Conservation (phyloP, 2,113 vertebrate species). For the Clarias magur region DNA sequence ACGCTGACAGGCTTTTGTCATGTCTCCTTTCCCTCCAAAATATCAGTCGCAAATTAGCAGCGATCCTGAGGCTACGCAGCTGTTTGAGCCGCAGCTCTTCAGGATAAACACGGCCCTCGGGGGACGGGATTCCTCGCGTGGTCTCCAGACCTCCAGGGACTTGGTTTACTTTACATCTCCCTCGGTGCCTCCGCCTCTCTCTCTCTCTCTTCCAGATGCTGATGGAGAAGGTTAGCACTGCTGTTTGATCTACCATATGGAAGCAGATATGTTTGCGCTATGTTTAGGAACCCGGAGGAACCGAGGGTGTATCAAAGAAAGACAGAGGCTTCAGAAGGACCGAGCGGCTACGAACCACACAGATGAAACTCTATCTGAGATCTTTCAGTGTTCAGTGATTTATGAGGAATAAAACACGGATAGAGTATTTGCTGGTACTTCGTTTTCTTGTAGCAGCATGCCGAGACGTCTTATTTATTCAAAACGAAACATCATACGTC, state of each 20-base stretch:
- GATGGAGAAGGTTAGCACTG: not conserved
- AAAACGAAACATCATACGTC: not conserved
- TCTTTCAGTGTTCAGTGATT: not conserved
- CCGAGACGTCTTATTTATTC: not conserved
- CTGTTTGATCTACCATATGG: conserved; percentile 30
- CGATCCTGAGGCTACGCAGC: conserved; percentile 1
- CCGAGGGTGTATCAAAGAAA: conserved; percentile 31
- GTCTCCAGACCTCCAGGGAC: conserved; percentile 20
- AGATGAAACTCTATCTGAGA: not conserved
- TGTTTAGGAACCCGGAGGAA: conserved; percentile 26
- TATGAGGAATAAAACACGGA: not conserved
- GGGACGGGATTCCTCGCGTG: not conserved
- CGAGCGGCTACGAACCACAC: not conserved
- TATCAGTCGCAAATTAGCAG: conserved; percentile 16
- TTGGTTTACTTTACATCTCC: conserved; percentile 19
- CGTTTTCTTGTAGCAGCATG: not conserved
- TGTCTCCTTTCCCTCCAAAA: not conserved
- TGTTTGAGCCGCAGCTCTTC: not conserved
- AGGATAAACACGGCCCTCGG: conserved; percentile 7
- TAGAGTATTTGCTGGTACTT: not conserved
- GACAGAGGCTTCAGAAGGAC: not conserved
- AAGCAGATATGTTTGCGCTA: conserved; percentile 12
- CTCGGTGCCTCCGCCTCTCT: not conserved
- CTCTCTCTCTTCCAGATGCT: not conserved
- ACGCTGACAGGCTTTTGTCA: not conserved